Evolutionary conservation across 1,140 invertebrate species (phyloP).

Genomic region (Triops longicaudatus): DNA sequence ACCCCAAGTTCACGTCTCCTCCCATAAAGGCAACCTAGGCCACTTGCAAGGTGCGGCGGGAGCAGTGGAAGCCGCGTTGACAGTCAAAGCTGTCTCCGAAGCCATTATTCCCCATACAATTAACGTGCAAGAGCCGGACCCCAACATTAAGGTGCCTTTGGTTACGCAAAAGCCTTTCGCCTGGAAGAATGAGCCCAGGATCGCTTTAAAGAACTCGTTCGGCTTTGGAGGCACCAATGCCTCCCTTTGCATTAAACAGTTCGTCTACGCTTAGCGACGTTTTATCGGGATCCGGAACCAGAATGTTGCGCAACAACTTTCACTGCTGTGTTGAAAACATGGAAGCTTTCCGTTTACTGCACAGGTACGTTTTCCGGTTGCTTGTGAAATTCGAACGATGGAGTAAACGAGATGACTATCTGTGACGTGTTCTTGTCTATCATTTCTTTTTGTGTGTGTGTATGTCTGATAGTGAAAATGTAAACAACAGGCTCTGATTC

Average conservation of each 20-base stretch:
- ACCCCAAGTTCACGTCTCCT: slow-evolving; percentile 60
- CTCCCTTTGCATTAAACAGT: slow-evolving; percentile 59
- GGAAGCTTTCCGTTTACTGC: not conserved
- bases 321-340: not conserved
- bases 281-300: not conserved
- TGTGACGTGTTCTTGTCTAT: too few species aligned
- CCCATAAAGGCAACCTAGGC: slow-evolving; percentile 90
- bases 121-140: slow-evolving; percentile 68
- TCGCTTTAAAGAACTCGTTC: slow-evolving; percentile 96
- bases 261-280: not conserved
- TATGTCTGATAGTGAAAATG: too few species aligned
- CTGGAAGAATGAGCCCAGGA: slow-evolving; percentile 39
- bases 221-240: slow-evolving; percentile 98
- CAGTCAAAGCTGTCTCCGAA: slow-evolving; percentile 65
- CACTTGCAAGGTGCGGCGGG: slow-evolving; percentile 93
- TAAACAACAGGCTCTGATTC: too few species aligned
- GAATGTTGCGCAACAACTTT: not conserved
- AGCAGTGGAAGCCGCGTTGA: slow-evolving; percentile 80
- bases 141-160: slow-evolving; percentile 31
- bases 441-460: too few species aligned
- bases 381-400: not conserved
- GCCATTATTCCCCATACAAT: slow-evolving; percentile 76
- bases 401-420: too few species aligned
- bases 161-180: not conserved
- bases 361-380: not conserved